A percentile compares a stretch with the other conserved stretches of the same genome.
Evolutionary conservation across 2,113 vertebrate species (phyloP).

Genomic region (Erpornis zantholeuca): DNA sequence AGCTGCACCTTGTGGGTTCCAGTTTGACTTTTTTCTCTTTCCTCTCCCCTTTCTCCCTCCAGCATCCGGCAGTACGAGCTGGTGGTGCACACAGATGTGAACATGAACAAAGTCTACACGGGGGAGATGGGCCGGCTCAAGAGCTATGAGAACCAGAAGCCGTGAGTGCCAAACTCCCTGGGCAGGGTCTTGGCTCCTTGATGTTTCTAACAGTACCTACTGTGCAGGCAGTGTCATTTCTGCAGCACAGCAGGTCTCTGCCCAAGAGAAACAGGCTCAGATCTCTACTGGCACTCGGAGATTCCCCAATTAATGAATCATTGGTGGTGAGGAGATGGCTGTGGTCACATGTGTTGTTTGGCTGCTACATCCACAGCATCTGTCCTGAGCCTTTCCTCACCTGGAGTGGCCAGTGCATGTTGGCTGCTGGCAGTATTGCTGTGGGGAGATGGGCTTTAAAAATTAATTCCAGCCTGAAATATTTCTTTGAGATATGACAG

Average conservation of each 20-base stretch:
- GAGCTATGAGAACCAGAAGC: conserved; percentile 95
- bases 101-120: conserved; percentile 84
- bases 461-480: not conserved
- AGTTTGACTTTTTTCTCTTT: not conserved
- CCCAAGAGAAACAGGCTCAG: not conserved
- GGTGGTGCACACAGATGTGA: conserved; percentile 82
- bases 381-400: not conserved
- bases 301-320: not conserved
- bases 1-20: not conserved
- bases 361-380: not conserved
- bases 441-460: not conserved
- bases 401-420: not conserved
- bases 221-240: not conserved
- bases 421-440: not conserved
- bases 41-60: not conserved
- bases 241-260: not conserved
- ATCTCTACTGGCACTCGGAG: not conserved
- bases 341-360: not conserved
- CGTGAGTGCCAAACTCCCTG: conserved; percentile 76
- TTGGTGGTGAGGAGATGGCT: not conserved
- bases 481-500: not conserved
- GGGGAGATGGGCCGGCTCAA: conserved; percentile 95
- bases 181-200: not conserved
- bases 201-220: not conserved
- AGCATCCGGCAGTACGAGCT: conserved; percentile 98